Evolutionary conservation across 2,888 invertebrate genomes (phyloP).

Genomic region (Drosophila subquinaria): DNA sequence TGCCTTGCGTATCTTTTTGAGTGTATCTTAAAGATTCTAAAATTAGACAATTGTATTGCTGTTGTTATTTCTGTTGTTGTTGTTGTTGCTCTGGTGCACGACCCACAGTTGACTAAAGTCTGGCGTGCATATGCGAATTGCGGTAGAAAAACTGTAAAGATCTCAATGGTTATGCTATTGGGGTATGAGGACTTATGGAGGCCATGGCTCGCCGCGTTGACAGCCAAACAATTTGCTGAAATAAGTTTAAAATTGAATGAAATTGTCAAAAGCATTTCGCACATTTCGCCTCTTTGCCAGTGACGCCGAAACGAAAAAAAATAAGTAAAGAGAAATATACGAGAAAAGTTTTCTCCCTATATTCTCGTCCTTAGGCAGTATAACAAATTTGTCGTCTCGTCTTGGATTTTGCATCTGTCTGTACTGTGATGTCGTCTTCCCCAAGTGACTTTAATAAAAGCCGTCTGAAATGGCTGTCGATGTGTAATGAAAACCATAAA

Average conservation of each 20-base stretch:
- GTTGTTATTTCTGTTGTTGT: constrained; percentile 35
- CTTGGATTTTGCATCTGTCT: constrained; percentile 34
- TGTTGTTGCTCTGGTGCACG: constrained; percentile 55
- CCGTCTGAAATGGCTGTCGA: constrained; percentile 58
- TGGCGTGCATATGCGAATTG: constrained; percentile 66
- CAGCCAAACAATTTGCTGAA: constrained; percentile 81
- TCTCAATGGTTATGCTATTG: constrained; percentile 26
- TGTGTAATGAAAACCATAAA: constrained; percentile 80
- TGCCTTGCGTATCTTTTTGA: constrained; percentile 71
- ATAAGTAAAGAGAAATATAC: not conserved
- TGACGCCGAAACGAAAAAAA: constrained; percentile 18
- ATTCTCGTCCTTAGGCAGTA: not conserved
- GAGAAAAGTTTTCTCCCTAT: constrained; percentile 22
- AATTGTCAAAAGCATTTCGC: constrained; percentile 82
- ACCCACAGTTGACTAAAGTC: constrained; percentile 38
- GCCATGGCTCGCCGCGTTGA: constrained; percentile 67
- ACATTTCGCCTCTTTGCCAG: constrained; percentile 58
- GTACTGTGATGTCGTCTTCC: constrained; percentile 4
- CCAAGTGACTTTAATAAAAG: constrained; percentile 65
- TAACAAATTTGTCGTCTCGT: constrained; percentile 45
- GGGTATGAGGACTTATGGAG: constrained; percentile 16
- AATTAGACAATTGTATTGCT: constrained; percentile 76
- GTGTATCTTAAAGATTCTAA: constrained; percentile 82
- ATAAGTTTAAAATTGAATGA: constrained; percentile 82
- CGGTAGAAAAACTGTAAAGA: constrained; percentile 50